These are phyloP conservation scores for Holothuria leucospilota DNA, from an alignment of 53 echinoderm and acorn worm genomes.

Conservation along the genomic window DNA sequence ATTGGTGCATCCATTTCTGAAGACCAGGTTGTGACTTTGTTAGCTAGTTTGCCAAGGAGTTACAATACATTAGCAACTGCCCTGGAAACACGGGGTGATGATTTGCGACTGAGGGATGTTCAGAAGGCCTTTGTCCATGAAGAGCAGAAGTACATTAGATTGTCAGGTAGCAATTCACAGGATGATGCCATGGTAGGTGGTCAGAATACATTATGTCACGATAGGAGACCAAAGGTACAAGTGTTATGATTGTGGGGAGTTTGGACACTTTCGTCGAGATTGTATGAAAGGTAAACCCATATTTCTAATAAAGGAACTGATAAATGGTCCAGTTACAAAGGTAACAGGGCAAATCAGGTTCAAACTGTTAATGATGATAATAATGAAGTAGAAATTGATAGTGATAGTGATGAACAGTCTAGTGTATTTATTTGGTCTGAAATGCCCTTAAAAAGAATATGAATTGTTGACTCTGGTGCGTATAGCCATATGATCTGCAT, in stretches of 20 bases:
- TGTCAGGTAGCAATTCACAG: not conserved
- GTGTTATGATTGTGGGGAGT: not conserved
- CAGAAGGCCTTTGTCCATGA: no score
- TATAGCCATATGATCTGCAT: not conserved
- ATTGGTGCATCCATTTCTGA: not conserved
- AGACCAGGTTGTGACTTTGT: slow-evolving; percentile 8
- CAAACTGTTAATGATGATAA: no score
- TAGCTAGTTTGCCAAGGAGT: not conserved
- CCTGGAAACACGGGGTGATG: not conserved
- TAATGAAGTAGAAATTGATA: no score
- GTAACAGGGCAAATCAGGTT: no score
- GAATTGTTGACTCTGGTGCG: not conserved
- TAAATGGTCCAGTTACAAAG: not conserved
- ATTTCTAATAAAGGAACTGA: not conserved
- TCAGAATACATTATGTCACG: not conserved
- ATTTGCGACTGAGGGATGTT: not conserved
- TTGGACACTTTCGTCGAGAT: slow-evolving; percentile 5
- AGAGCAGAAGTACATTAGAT: not conserved
- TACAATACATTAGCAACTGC: not conserved
- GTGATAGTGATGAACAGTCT: not conserved
- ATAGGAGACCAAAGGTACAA: not conserved
- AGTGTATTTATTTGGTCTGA: not conserved
- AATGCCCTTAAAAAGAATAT: not conserved
- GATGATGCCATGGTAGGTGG: not conserved
- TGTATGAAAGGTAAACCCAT: no score